A percentile compares a stretch with the other conserved stretches of the same genome.
Conservation (phyloP, 2,797 vertebrate genomes). For the Microcaecilia unicolor region DNA sequence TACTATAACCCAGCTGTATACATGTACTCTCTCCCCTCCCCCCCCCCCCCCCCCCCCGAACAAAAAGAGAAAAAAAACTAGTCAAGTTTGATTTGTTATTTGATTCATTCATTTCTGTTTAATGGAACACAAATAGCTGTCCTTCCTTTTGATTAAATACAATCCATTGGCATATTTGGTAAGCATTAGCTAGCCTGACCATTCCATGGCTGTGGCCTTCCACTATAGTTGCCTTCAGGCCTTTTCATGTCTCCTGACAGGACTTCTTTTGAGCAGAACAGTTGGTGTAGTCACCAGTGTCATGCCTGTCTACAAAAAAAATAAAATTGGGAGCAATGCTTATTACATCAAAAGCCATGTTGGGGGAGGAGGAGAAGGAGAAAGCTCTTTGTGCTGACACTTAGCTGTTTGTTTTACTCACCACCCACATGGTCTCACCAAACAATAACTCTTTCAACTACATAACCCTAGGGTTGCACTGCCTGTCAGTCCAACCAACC, state of each 20-base stretch:
- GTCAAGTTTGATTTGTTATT: conserved; percentile 40
- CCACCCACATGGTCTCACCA: conserved; percentile 50
- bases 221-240: conserved; percentile 43
- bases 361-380: conserved; percentile 29
- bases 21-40: conserved; percentile 11
- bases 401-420: conserved; percentile 48
- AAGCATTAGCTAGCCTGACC: conserved; percentile 19
- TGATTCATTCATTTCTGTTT: conserved; percentile 50
- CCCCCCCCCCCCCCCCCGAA: background rate
- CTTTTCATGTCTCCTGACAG: conserved; percentile 50
- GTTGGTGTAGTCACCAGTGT: conserved; percentile 48
- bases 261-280: conserved; percentile 50
- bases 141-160: conserved; percentile 34
- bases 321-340: conserved; percentile 44
- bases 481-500: conserved; percentile 46
- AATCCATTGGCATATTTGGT: conserved; percentile 24
- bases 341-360: conserved; percentile 49
- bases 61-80: conserved; percentile 20
- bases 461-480: conserved; percentile 53
- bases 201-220: conserved; percentile 13
- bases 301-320: conserved; percentile 50
- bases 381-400: conserved; percentile 47
- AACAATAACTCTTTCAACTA: conserved; percentile 58
- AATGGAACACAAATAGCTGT: conserved; percentile 49
- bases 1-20: conserved; percentile 55